phyloP scores from a whole-genome alignment of 2,797 vertebrate species.

The Crenuchus spilurus region DNA sequence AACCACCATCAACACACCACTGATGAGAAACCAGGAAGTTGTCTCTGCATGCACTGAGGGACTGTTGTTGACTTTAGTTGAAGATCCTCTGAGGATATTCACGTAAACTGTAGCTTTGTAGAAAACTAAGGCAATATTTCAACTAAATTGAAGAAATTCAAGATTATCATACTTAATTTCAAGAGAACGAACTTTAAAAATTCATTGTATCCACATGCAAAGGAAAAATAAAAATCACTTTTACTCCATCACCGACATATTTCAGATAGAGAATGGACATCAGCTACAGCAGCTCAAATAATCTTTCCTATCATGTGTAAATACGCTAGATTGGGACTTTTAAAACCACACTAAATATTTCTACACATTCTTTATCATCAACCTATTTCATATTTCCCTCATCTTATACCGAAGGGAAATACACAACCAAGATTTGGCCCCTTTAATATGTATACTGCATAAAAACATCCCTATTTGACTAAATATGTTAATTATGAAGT shows the following conservation, averaged over 20 bases:
- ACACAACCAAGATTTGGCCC: not conserved
- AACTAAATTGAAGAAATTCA: not conserved
- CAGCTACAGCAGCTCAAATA: no score
- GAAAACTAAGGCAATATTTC: not conserved
- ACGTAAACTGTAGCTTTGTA: not conserved
- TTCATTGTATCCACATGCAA: no score
- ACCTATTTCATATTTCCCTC: no score
- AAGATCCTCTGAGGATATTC: conserved; percentile 8
- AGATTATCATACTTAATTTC: not conserved
- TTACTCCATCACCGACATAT: no score
- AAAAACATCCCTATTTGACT: no score
- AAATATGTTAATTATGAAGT: not conserved
- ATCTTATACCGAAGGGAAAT: not conserved
- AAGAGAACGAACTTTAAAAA: no score
- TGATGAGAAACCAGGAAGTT: not conserved
- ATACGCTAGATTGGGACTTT: no score
- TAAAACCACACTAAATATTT: no score
- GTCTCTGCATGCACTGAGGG: not conserved
- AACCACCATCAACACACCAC: not conserved
- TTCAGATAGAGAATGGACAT: no score
- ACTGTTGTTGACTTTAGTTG: not conserved
- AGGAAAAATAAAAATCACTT: no score
- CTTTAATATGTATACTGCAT: not conserved
- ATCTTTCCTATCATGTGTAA: no score
- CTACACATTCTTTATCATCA: no score